Conservation (phyloP, 37 sponge, comb jelly and placozoan species). For the Eunapius fragilis region DNA sequence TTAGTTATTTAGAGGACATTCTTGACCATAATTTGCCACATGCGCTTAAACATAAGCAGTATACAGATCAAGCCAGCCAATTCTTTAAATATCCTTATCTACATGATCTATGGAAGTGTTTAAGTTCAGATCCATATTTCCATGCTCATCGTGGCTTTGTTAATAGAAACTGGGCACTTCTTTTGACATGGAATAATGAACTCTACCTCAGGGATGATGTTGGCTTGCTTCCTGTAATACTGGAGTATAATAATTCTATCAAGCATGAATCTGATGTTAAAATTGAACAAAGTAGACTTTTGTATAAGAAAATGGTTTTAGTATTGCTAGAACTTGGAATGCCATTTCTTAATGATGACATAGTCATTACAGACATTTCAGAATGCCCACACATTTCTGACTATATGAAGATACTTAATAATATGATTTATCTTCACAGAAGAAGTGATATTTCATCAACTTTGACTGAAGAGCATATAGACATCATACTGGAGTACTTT, state of each 20-base stretch:
- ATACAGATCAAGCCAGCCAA: neutral
- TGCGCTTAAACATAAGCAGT: neutral
- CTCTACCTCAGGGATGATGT: neutral
- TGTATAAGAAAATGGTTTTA: neutral
- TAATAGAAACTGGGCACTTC: neutral
- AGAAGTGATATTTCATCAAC: neutral
- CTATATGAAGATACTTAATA: neutral
- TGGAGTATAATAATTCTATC: too few relatives aligned
- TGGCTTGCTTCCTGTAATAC: neutral
- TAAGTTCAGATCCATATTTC: neutral
- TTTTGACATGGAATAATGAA: neutral
- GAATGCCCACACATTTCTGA: neutral
- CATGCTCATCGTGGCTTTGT: neutral
- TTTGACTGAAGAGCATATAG: neutral
- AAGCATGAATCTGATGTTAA: neutral
- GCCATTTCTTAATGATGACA: slow-evolving; percentile 23
- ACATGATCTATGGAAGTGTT: slow-evolving; percentile 1
- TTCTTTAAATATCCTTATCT: neutral
- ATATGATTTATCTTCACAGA: slow-evolving; percentile 4
- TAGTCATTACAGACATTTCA: neutral
- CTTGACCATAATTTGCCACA: neutral
- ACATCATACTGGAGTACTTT: neutral
- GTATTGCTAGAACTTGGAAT: slow-evolving; percentile 2
- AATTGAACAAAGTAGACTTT: neutral
- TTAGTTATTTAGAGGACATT: neutral